Evolutionary conservation across 2,888 invertebrate species (phyloP).

Genomic region (Proisotoma minuta): DNA sequence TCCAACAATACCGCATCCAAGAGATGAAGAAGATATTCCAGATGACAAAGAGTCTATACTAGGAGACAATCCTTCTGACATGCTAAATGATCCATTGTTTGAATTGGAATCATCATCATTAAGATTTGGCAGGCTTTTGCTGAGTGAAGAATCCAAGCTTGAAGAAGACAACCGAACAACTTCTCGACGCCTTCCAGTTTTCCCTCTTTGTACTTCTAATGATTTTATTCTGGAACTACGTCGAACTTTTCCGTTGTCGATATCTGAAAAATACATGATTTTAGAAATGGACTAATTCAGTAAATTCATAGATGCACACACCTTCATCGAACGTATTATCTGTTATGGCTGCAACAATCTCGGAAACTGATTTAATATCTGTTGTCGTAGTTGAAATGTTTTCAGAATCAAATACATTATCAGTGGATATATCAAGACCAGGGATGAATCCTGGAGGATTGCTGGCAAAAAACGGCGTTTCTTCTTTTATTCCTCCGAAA

Average conservation of each 20-base stretch:
- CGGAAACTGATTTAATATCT: neutral
- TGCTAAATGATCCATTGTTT: slow-evolving; percentile 13
- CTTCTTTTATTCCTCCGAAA: neutral
- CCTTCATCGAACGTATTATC: neutral
- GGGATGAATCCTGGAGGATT: slow-evolving; percentile 27
- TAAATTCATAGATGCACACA: too few species aligned
- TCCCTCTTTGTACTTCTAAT: slow-evolving; percentile 37
- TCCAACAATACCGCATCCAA: slow-evolving; percentile 1
- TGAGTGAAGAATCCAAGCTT: slow-evolving; percentile 11
- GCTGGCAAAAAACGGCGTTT: neutral
- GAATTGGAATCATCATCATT: slow-evolving; percentile 41
- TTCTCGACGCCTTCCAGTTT: slow-evolving; percentile 37
- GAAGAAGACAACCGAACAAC: slow-evolving; percentile 35
- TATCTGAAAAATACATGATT: too few species aligned
- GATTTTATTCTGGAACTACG: slow-evolving; percentile 45
- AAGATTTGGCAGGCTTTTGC: slow-evolving; percentile 26
- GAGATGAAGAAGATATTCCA: slow-evolving; percentile 8
- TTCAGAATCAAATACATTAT: neutral
- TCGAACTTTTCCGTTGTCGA: slow-evolving; percentile 35
- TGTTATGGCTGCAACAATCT: neutral
- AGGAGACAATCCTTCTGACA: slow-evolving; percentile 8
- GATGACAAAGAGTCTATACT: slow-evolving; percentile 8
- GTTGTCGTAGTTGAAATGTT: neutral
- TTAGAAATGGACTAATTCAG: slow-evolving; percentile 1
- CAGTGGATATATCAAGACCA: slow-evolving; percentile 24